Conservation (phyloP, 2,797 vertebrate genomes). For the Clarias laeviceps region DNA sequence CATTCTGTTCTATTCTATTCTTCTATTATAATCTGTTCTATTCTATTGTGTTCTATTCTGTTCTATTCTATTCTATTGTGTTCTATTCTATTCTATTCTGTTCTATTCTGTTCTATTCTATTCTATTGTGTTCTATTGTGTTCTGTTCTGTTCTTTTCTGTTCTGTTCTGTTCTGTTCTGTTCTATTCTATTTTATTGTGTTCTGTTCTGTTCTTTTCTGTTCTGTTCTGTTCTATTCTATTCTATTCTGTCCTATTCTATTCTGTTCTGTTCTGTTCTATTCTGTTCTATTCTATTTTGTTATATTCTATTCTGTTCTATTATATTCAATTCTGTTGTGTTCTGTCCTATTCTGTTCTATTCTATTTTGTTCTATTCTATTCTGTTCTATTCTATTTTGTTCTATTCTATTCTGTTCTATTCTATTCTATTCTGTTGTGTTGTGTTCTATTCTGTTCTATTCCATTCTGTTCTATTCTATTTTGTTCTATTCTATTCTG, state of each 20-base stretch:
- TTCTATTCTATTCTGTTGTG: neutral
- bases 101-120: neutral
- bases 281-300: neutral
- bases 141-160: no score
- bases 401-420: neutral
- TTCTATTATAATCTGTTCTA: neutral
- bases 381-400: neutral
- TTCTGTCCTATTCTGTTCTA: neutral
- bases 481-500: no score
- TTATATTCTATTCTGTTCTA: neutral
- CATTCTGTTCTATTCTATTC: neutral
- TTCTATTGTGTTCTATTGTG: no score
- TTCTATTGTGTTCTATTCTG: neutral
- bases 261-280: neutral
- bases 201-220: neutral
- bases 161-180: neutral
- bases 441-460: neutral
- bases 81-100: neutral
- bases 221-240: neutral
- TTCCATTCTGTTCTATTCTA: neutral
- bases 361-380: neutral
- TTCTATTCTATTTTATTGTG: neutral
- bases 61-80: neutral
- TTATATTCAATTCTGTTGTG: neutral
- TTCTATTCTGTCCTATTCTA: neutral